Base-by-base conservation (phyloP, 2,888 invertebrate species). In the Gryllus longicercus region DNA sequence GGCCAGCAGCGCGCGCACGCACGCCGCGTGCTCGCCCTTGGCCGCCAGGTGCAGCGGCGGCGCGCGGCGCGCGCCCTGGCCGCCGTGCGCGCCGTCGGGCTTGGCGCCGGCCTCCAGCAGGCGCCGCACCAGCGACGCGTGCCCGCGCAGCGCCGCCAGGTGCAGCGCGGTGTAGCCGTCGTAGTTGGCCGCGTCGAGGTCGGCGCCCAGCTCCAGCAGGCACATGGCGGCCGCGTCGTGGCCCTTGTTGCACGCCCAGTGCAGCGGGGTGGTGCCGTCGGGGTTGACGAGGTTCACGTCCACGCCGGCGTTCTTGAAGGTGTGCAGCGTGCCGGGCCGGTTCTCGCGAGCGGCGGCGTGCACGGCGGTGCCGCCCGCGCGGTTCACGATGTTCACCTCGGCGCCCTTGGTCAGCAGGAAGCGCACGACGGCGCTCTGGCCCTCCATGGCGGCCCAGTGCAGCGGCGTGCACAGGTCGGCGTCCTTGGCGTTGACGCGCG, bases 371-470 rank as follows among this genome's bases (percentile, higher is more conserved):
- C 63, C 63, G n/a, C 63, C 63, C 14, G 14, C 16, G 14, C 63
- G 63, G 14, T 14, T n/a, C 8, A 63, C 63, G 16, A 63, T 63
- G 11, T 63, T 11, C 16, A n/a, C 16, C 63, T 63, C 63, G 16
- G 63, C 63, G n/a, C 63, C 63, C 14, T n/a, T 14, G 14, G 0
- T 0, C 63, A 63, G n/a, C 16, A 63, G 63, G 63, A 63, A 63
- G 63, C 63, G 63, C 14, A 63, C 63, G 14, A 63, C 16, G 14
- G 63, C 63, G n/a, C 63, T 63, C 8, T 63, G 63, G 3, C 63
- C 63, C n/a, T 63, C 63, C 16, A 63, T 63, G 63, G 63, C 63
- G 63, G 63, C 63, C 63, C 63, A 63, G 63, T 63, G 63, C 63
- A 63, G n/a, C 5, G 63, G 63, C 14, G 63, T 63, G 14, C 63